Evolutionary conservation across 2,888 invertebrate species (phyloP).

Genomic region (Drosophila anomalata): DNA sequence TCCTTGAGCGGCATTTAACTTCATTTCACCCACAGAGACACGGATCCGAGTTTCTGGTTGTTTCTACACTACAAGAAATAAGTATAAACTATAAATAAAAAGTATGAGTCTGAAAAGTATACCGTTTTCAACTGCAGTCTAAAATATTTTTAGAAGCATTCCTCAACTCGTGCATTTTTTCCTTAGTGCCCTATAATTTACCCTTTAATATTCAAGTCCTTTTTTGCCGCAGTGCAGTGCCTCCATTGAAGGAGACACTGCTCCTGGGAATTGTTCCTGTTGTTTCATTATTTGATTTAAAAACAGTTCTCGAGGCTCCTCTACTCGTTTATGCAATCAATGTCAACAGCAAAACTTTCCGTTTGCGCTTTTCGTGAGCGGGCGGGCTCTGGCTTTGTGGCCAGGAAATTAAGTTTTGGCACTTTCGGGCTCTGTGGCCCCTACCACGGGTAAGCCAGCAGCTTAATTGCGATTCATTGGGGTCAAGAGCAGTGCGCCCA

Average conservation of each 20-base stretch:
- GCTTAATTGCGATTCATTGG: conserved; percentile 56
- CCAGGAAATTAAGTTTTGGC: conserved; percentile 66
- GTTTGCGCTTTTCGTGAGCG: conserved; percentile 11
- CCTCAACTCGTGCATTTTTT: no score
- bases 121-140: no score
- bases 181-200: no score
- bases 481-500: conserved; percentile 71
- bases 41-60: conserved; percentile 4
- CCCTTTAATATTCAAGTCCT: no score
- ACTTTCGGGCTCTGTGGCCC: conserved; percentile 4
- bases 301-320: conserved; percentile 42
- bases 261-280: conserved; percentile 21
- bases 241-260: conserved; percentile 1
- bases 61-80: conserved; percentile 5
- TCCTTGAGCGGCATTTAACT: conserved; percentile 79
- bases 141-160: no score
- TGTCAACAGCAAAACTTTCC: conserved; percentile 19
- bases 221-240: not conserved
- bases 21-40: conserved; percentile 55
- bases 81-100: not conserved
- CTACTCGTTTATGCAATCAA: conserved; percentile 65
- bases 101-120: no score
- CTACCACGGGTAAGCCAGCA: not conserved
- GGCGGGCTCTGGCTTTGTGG: not conserved
- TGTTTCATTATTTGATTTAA: conserved; percentile 63